Evolutionary conservation across 2,113 vertebrate genomes (phyloP), one percentile per base, ranked within the genome.

Genomic region (Bubo scandiacus): DNA sequence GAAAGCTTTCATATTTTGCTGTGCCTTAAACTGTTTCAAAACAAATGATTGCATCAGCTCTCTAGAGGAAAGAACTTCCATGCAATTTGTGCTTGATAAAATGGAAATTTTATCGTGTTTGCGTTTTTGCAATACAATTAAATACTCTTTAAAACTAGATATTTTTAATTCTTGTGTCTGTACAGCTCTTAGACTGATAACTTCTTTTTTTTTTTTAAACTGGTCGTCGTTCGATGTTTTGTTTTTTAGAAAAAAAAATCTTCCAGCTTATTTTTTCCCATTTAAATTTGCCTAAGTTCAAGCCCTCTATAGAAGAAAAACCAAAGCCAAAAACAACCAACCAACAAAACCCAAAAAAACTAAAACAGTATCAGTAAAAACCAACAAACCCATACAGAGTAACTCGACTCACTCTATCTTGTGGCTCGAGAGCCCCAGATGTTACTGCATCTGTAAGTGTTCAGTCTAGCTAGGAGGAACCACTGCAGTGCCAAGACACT

Each of bases 151-250:
- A 34, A 81, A 93, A 34, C 4, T 15, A 65, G 36, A 65, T 94
- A 79, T 88, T 96, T 97, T 94, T 81, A 92, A 40, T 88, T 94
- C 59, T 75, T 71, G 55, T 61, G 42, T 23, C 29, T 59, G 25
- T 79, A 81, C 92, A 95, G 81, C 54, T 96, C 66, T 80, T 90
- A 55, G 49, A 58, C 45, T 89, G 32, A 70, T 38, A 73, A n/a
- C 4, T 78, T 65, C 22, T 79, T 81, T 91, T 88, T 86, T 91
- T 86, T 91, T 88, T 90, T 92, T 29, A 45, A 86, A 92, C 71
- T 74, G 11, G 10, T 8, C 68, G 22, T 67, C 92, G 66, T 91
- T 95, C 65, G 26, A 34, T 72, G 19, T 23, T 85, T 59, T 59
- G 23, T 26, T 82, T 70, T 84, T 57, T 25, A 20, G 32, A 80